Conservation (phyloP, 64 coral and sea anemone genomes). For the Catalaphyllia jardinei region DNA sequence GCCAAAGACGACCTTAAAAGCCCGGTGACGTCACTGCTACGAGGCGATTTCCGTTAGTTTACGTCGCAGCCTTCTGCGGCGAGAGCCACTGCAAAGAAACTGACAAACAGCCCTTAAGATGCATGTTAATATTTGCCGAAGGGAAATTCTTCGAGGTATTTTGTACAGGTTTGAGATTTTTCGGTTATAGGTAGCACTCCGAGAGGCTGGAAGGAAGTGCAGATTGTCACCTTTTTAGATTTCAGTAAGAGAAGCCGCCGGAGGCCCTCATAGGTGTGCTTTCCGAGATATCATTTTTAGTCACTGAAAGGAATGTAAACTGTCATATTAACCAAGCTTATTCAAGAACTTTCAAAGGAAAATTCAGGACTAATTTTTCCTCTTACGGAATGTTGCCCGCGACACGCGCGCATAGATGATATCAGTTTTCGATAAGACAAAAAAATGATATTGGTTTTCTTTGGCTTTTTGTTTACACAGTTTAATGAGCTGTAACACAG, state of each 20-base stretch:
- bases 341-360: conserved; percentile 5
- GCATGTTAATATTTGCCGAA: conserved; percentile 8
- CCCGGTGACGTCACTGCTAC: conserved; percentile 16
- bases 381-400: not conserved
- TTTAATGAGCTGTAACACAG: conserved; percentile 34
- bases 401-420: conserved; percentile 28
- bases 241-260: conserved; percentile 23
- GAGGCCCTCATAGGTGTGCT: not conserved
- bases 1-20: not conserved
- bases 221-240: conserved; percentile 54
- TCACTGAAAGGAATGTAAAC: conserved; percentile 20
- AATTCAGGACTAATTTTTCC: not conserved
- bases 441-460: conserved; percentile 35
- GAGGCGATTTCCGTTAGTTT: conserved; percentile 1
- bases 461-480: conserved; percentile 31
- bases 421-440: conserved; percentile 12
- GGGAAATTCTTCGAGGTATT: conserved; percentile 45
- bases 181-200: conserved; percentile 7
- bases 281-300: conserved; percentile 35
- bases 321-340: conserved; percentile 18
- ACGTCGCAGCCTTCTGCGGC: not conserved
- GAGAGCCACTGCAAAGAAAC: not conserved
- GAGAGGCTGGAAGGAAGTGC: conserved; percentile 15
- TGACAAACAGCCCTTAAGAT: not conserved
- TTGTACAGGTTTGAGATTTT: conserved; percentile 15